phyloP scores from a whole-genome alignment of 2,113 vertebrate genomes.

The Alexandromys fortis region DNA sequence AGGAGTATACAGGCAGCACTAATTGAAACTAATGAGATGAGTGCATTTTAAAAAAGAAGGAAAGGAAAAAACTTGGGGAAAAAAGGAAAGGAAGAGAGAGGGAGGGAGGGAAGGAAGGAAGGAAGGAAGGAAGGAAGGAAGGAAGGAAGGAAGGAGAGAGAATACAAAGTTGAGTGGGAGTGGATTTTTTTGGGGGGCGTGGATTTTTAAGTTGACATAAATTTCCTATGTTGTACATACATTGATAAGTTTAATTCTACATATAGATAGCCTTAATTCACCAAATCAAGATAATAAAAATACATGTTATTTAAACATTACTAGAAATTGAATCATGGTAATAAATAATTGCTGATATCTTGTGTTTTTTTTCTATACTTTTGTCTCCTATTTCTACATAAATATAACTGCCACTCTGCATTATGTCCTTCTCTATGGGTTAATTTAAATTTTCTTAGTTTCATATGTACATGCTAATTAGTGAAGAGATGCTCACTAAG shows the following conservation, averaged over 20 bases:
- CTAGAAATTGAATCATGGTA: neutral
- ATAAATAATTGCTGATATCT: neutral
- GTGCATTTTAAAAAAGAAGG: neutral
- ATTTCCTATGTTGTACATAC: neutral
- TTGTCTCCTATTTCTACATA: neutral
- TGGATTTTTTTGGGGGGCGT: too few relatives aligned
- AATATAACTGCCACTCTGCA: neutral
- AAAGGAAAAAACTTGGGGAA: neutral
- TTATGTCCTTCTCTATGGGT: neutral
- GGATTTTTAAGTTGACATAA: neutral
- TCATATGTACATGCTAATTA: neutral
- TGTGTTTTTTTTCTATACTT: neutral
- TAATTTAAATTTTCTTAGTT: conserved; percentile 17
- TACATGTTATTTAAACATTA: neutral
- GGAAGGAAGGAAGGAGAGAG: too few relatives aligned
- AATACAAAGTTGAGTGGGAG: neutral
- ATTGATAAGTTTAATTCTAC: neutral
- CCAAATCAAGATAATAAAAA: neutral
- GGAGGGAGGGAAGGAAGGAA: too few relatives aligned
- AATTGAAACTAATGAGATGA: neutral
- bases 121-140: too few relatives aligned
- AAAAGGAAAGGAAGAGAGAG: too few relatives aligned
- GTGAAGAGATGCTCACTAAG: neutral
- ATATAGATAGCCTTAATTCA: neutral
- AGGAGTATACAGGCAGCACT: neutral